Conservation (phyloP, 2,888 invertebrate species). For the Drosophila demipolita region DNA sequence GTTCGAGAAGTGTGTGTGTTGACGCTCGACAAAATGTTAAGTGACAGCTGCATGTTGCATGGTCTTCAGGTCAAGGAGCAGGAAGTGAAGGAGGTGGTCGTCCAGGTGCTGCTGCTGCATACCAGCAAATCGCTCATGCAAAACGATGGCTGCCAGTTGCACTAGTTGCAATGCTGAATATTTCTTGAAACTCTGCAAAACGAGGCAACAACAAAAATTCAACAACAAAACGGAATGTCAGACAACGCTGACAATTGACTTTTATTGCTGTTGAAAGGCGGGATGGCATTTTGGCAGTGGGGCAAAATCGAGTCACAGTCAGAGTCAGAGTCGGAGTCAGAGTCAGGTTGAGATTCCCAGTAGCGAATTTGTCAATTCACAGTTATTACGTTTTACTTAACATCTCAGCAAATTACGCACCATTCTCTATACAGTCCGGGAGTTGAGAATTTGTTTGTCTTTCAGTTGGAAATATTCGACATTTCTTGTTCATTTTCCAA, state of each 20-base stretch:
- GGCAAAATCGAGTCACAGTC: constrained; percentile 25
- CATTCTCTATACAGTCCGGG: constrained; percentile 59
- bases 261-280: constrained; percentile 74
- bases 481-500: constrained; percentile 24
- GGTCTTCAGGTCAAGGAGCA: constrained; percentile 15
- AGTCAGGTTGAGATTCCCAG: constrained; percentile 30
- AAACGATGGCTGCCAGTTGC: constrained; percentile 19
- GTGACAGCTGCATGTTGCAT: constrained; percentile 64
- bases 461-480: constrained; percentile 36
- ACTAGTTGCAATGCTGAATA: constrained; percentile 40
- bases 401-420: constrained; percentile 71
- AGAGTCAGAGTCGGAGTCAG: constrained; percentile 19
- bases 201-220: constrained; percentile 14
- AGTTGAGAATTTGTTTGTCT: constrained; percentile 16
- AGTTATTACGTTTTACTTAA: constrained; percentile 74
- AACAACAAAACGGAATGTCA: constrained; percentile 46
- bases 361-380: constrained; percentile 71
- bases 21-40: constrained; percentile 69
- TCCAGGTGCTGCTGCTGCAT: constrained; percentile 43
- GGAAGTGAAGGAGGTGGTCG: not conserved
- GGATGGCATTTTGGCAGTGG: constrained; percentile 2
- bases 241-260: constrained; percentile 75
- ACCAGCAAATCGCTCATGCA: constrained; percentile 49
- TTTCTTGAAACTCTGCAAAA: constrained; percentile 25
- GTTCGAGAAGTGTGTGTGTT: constrained; percentile 13